Percentiles rank a stretch among this genome's conserved stretches.
Conservation (phyloP, 37 sponge, comb jelly and placozoan species). For the Spongilla lacustris region DNA sequence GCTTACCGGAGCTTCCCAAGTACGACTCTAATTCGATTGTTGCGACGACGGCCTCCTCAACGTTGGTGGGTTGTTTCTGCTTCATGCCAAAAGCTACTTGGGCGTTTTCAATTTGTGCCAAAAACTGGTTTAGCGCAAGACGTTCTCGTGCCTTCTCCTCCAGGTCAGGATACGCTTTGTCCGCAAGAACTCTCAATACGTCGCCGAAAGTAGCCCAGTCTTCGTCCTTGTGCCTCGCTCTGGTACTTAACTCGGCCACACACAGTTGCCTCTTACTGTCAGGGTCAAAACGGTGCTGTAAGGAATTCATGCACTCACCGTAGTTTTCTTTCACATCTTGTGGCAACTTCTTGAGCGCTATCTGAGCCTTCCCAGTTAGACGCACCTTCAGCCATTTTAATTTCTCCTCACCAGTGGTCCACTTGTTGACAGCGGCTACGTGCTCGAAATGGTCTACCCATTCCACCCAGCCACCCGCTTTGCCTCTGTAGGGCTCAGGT, state of each 20-base stretch:
- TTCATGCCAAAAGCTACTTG: conserved; percentile 40
- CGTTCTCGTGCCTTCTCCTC: conserved; percentile 32
- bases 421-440: conserved; percentile 19
- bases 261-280: conserved; percentile 4
- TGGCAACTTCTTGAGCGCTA: conserved; percentile 6
- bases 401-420: background rate
- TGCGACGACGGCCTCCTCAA: conserved; percentile 50
- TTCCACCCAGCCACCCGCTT: conserved; percentile 8
- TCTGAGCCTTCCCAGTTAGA: conserved; percentile 17
- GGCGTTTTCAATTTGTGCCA: conserved; percentile 15
- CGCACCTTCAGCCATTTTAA: conserved; percentile 17
- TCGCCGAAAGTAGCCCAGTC: conserved; percentile 2
- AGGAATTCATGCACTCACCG: background rate
- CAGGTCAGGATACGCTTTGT: conserved; percentile 14
- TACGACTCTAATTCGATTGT: conserved; percentile 65
- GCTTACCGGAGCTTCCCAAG: background rate
- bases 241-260: background rate
- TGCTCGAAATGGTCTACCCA: conserved; percentile 20
- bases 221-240: conserved; percentile 3
- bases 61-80: conserved; percentile 39
- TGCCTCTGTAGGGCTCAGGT: conserved; percentile 17
- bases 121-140: conserved; percentile 24
- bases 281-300: background rate
- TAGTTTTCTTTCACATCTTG: background rate
- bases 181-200: conserved; percentile 2